A percentile compares a stretch with the other conserved stretches of the same genome.
Evolutionary conservation across 2,113 vertebrate species (phyloP).

Genomic region (Xenopus laevis): DNA sequence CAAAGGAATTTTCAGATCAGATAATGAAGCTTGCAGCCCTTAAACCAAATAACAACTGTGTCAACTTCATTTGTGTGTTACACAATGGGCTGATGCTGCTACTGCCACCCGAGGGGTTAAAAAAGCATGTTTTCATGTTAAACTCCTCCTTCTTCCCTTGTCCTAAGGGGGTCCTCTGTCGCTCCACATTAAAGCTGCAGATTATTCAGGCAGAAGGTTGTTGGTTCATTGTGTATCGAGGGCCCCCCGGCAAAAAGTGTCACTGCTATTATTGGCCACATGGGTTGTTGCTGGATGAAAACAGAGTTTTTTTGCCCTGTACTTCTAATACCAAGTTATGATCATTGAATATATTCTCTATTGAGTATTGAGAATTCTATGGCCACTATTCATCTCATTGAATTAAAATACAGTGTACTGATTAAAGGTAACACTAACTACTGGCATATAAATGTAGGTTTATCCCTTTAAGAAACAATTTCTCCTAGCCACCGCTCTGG

Average conservation of each 20-base stretch:
- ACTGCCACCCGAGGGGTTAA: neutral
- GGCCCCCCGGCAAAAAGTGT: slow-evolving; percentile 19
- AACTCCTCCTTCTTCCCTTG: neutral
- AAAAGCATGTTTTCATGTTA: neutral
- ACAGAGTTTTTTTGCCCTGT: neutral
- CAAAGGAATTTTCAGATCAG: slow-evolving; percentile 7
- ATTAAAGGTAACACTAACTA: too few relatives aligned
- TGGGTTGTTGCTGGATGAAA: neutral
- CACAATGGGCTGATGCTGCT: neutral
- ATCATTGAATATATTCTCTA: too few relatives aligned
- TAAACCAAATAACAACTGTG: neutral
- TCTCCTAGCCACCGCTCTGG: too few relatives aligned
- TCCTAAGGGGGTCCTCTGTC: slow-evolving; percentile 24
- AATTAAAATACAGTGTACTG: too few relatives aligned
- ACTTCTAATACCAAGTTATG: too few relatives aligned
- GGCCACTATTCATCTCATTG: too few relatives aligned
- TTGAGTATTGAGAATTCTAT: too few relatives aligned
- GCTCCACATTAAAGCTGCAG: slow-evolving; percentile 9
- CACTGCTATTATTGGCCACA: slow-evolving; percentile 1
- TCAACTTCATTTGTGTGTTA: neutral
- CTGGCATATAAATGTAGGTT: too few relatives aligned
- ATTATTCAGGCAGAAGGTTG: slow-evolving; percentile 24
- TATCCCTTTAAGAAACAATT: too few relatives aligned
- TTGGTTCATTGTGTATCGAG: slow-evolving; percentile 23
- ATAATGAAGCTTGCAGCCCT: neutral